Conservation (phyloP, 2,113 vertebrate genomes). For the Dolichallabes microphthalmus region DNA sequence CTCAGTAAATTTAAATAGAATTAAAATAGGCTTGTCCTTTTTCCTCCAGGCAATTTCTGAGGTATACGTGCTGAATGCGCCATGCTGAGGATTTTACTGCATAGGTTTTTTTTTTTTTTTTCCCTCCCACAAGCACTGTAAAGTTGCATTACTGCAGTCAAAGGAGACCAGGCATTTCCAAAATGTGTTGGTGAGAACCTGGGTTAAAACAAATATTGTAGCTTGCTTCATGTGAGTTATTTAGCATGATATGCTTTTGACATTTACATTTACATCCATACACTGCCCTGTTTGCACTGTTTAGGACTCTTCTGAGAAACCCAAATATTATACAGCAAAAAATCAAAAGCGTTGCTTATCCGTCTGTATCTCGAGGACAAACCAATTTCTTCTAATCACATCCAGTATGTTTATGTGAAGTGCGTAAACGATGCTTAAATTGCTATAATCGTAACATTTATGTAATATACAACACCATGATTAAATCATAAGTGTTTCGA, state of each 20-base stretch:
- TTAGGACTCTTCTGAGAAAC: conserved; percentile 51
- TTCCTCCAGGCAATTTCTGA: background rate
- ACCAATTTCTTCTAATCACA: conserved; percentile 52
- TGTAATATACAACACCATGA: background rate
- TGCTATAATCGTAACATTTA: background rate
- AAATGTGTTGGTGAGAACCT: background rate
- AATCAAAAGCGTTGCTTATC: conserved; percentile 56
- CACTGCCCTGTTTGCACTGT: conserved; percentile 59
- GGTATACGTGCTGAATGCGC: background rate
- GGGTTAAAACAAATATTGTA: background rate
- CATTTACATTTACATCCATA: conserved; percentile 65
- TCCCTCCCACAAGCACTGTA: background rate
- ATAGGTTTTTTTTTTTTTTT: background rate
- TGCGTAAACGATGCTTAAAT: conserved; percentile 25
- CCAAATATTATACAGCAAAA: conserved; percentile 58
- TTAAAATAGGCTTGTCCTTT: background rate
- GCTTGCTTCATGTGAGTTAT: background rate
- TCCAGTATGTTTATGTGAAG: background rate
- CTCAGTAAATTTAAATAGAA: background rate
- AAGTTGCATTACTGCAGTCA: background rate
- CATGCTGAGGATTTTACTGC: background rate
- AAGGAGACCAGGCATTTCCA: background rate
- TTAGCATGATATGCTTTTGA: conserved; percentile 12
- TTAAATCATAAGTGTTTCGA: background rate
- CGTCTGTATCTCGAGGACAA: conserved; percentile 57